phyloP scores from a whole-genome alignment of 2,797 vertebrate species.

The Vultur gryphus region DNA sequence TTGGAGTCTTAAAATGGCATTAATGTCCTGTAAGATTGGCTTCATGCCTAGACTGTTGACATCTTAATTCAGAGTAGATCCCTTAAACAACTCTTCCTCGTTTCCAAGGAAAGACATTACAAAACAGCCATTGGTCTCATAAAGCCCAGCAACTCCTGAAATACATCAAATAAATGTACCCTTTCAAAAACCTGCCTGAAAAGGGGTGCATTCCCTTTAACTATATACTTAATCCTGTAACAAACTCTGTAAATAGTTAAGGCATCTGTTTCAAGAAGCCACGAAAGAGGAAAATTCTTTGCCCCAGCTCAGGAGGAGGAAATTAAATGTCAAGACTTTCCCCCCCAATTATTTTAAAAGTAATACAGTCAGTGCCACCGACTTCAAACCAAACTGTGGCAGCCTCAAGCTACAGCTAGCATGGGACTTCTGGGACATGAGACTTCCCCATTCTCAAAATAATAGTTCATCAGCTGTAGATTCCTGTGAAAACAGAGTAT shows the following conservation, averaged over 20 bases:
- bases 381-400: neutral
- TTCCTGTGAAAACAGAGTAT: neutral
- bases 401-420: rapidly evolving
- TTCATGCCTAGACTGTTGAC: neutral
- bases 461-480: neutral
- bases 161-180: neutral
- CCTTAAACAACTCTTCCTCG: neutral
- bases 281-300: neutral
- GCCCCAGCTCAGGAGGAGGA: neutral
- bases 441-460: neutral
- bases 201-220: neutral
- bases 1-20: neutral
- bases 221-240: neutral
- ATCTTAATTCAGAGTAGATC: constrained; percentile 14
- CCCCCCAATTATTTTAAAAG: neutral
- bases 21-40: neutral
- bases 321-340: neutral
- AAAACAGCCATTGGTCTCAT: neutral
- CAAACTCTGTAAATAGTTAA: neutral
- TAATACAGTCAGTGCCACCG: neutral
- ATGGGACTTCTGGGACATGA: neutral
- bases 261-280: neutral
- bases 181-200: neutral
- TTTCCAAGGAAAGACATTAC: neutral
- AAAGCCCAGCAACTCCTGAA: neutral